Evolutionary conservation across 2,888 invertebrate species (phyloP), one percentile per base, ranked within the genome.

Genomic region (Thera obeliscata): DNA sequence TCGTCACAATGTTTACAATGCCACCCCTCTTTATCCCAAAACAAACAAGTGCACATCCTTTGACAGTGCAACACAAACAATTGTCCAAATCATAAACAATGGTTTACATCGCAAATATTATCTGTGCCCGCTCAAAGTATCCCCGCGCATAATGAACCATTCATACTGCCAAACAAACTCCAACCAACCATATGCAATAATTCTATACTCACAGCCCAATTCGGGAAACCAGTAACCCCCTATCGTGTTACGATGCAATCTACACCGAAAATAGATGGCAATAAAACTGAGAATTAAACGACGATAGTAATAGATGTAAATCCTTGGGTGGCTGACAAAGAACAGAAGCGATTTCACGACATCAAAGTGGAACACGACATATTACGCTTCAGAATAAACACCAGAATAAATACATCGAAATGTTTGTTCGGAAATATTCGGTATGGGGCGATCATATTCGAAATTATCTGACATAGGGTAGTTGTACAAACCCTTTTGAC

Each of bases 361-460:
- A 93, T 93, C 93, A 93, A 93, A 93, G 93, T 91, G 91, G 91
- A 91, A 91, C 90, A 91, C 91, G 91, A 93, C 93, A 92, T 92
- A 92, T 93, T 92, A 92, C 91, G 93, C 89, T 91, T 88, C 87
- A 90, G 88, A 92, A 93, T 92, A 93, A 93, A 93, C 93, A 93
- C 89, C 87, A 88, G 87, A 89, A 91, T 91, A 91, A 92, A 92
- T 91, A 92, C 87, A 90, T 91, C 88, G 91, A 88, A 89, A 92
- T 93, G 91, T 91, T 91, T 91, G 90, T 90, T 87, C 82, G 81
- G 85, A 89, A 91, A 92, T 93, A 92, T 93, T 90, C 90, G 83
- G 83, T 73, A 85, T 86, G 83, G 92, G 93, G 91, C 88, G 91
- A 91, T 92, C 88, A 91, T 93, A 89, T 87, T 86, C 87, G 81